Evolutionary conservation across 1,140 invertebrate species (phyloP), one percentile per base, ranked within the genome.

Genomic region (Drosophila auraria): DNA sequence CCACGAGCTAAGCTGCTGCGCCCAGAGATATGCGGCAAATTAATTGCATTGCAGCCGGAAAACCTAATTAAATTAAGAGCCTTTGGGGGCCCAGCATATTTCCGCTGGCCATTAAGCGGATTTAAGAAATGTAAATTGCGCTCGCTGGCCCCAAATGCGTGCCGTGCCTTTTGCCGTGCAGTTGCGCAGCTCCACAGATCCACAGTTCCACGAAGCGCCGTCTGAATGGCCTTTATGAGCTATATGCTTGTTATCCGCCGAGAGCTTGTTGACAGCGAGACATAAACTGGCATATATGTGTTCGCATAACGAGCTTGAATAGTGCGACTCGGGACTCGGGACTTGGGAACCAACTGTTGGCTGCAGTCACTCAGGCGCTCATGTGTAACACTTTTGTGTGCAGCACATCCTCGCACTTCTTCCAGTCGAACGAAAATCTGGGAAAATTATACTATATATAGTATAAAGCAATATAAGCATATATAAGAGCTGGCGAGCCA

Each of bases 321-420:
- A 61, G 53, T 42, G 51, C 45, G 38, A 77, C 57, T 49, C 38
- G 66, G 45, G 60, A 33, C 7, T 15, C 40, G 14, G 40, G 33
- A 36, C 53, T 3, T 12, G 11, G 36, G 36, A 27, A 27, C 33
- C 53, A 54, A 79, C 70, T 78, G 83, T 76, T 71, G 54, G 56
- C 60, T 78, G 73, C 81, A 87, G 71, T 58, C 76, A 58, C 47
- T 40, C 70, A 54, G 50, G 56, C 74, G 70, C 63, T 89, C 84
- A 89, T 84, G 84, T 72, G 86, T 75, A 57, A 84, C 71, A 76
- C 70, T 83, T 84, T 89, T 87, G 84, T 89, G 68, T 84, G 86
- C 74, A 84, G 61, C 65, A 44, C 23, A 82, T 65, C 57, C 45
- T 70, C 60, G 49, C 56, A 80, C 56, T 80, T 58, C 51, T 77